Evolutionary conservation across 2,113 vertebrate species (phyloP), one percentile per base, ranked within the genome.

Genomic region (Spilogale gracilis): DNA sequence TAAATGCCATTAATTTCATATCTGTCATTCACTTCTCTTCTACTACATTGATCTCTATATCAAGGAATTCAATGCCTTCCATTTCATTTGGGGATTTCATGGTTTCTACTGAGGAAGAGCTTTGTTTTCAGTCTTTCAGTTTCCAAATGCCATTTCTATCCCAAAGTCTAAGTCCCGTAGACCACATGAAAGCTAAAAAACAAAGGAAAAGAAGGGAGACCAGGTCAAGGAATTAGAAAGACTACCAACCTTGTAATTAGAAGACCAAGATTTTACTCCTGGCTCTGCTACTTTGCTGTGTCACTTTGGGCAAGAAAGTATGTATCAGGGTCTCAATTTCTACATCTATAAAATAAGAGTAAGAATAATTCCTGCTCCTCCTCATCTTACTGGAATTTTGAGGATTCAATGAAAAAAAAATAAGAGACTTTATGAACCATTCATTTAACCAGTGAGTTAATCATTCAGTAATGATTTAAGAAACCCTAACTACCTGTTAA

Each of bases 1-100:
- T 99, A 98, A 98, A 98, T 97, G 91, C 48, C 97, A 98, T 99
- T 99, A 98, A 98, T 98, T 99, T 98, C 92, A 97, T 98, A 98
- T 98, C 98, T 98, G 97, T 97, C 97, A 97, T 98, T 98, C 97
- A 96, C 98, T 98, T 96, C 92, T 91, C 97, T 98, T 98, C 96
- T 98, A 97, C 95, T 97, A 91, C 97, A 87, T 95, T 97, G 98
- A 98, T 98, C 97, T 93, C 95, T 95, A 97, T 98, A 98, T 98
- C 97, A 96, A 87, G 85, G 60, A n/a, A 79, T 1, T 95, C 96
- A 98, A 65, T 86, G 92, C 89, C 93, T 98, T 56, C 85, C 65
- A 3, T 96, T 93, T 92, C 95, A 93, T 97, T 98, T 83, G 92
- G 85, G 25, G 78, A 98, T 98, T 98, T 97, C 98, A 98, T 67